Evolutionary conservation across 2,797 vertebrate genomes (phyloP), one percentile per base, ranked within the genome.

Genomic region (Tragopan temminckii): DNA sequence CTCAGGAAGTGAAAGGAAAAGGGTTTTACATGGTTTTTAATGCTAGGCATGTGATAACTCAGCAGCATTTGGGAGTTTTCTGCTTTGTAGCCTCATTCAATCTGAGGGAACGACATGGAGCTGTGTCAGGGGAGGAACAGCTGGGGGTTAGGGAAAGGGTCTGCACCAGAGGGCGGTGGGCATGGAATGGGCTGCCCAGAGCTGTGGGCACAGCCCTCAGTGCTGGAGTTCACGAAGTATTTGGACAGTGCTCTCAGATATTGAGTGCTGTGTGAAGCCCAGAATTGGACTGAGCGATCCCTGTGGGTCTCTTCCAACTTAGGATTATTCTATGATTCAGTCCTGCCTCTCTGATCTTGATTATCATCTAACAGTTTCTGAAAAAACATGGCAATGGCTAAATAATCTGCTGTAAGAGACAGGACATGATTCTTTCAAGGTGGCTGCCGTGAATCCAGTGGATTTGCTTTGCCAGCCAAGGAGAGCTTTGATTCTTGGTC

Each of bases 381-480:
- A 62, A 53, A 58, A 31, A 89, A 40, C 16, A 38, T 14, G 5
- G 6, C 24, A 42, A 70, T 83, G 50, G 3, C 61, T 76, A 18
- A 82, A 70, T 80, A 80, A 63, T 48, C 63, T 11, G 13, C n/a
- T 80, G 63, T 40, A 4, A 1, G 38, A 88, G 81, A 52, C 52
- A 46, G 74, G 61, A 33, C 45, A 43, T 57, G 53, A 90, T 83
- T 72, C 69, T 66, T 33, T 38, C 0, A 0, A 59, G 48, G 4
- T 62, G n/a, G 36, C 42, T 1, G 0, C 52, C 52, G 58, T 58
- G 58, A 83, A 53, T n/a, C 42, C 35, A 36, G 43, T 66, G 83
- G 64, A 66, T 45, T 36, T 74, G 64, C 52, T 64, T 57, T 0
- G 0, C 50, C 40, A 68, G 31, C 17, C 58, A 1, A 0, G 0